Conservation (phyloP, 2,888 invertebrate species). For the Sialis fuliginosa region DNA sequence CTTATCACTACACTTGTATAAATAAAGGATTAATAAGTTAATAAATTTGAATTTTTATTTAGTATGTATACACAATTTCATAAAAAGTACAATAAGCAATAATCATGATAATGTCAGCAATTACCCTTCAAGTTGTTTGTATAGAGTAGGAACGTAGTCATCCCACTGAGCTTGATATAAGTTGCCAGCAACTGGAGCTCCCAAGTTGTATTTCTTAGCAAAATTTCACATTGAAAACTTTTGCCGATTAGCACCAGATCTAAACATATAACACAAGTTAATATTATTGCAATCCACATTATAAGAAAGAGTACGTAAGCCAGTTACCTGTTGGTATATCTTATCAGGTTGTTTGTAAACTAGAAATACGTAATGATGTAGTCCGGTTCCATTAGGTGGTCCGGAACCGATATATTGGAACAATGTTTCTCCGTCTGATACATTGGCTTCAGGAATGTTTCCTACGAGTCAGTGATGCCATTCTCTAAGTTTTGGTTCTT, state of each 20-base stretch:
- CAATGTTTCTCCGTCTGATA: slow-evolving; percentile 42
- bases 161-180: slow-evolving; percentile 69
- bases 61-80: no score
- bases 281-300: no score
- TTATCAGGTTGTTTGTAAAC: slow-evolving; percentile 24
- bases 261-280: no score
- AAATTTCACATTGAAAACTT: slow-evolving; percentile 46
- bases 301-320: not conserved
- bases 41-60: no score
- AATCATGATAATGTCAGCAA: no score
- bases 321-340: slow-evolving; percentile 16
- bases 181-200: slow-evolving; percentile 62
- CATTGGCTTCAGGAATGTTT: slow-evolving; percentile 47
- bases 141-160: slow-evolving; percentile 62
- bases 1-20: no score
- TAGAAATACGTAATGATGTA: slow-evolving; percentile 55
- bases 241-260: slow-evolving; percentile 29
- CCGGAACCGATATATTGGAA: slow-evolving; percentile 48
- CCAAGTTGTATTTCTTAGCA: slow-evolving; percentile 57
- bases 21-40: no score
- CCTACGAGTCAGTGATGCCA: slow-evolving; percentile 65
- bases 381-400: slow-evolving; percentile 52
- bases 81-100: no score
- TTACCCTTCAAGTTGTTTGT: slow-evolving; percentile 32
- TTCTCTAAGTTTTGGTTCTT: slow-evolving; percentile 47